These are phyloP conservation scores for Hippoglossus hippoglossus DNA, from an alignment of 2,797 vertebrate species.

Conservation along the genomic window DNA sequence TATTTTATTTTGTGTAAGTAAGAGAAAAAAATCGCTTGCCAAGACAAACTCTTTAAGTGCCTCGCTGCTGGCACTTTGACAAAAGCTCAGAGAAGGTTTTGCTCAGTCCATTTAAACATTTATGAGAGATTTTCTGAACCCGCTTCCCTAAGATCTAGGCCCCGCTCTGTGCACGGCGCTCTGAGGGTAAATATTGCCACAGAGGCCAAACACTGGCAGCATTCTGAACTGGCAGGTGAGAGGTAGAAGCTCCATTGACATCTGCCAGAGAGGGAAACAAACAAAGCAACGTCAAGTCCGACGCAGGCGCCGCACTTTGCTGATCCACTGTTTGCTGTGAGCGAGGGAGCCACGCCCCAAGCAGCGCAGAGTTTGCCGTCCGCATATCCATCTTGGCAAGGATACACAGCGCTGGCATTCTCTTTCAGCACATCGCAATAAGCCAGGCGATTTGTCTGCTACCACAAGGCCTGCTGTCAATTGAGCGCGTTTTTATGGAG, in stretches of 20 bases:
- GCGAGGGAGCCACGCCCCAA: conserved; percentile 64
- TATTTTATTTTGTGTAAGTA: conserved; percentile 1
- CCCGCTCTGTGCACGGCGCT: conserved; percentile 1
- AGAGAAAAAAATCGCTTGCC: not conserved
- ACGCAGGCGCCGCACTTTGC: conserved; percentile 43
- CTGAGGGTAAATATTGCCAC: conserved; percentile 43
- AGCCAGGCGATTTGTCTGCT: conserved; percentile 82
- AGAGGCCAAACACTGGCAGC: conserved; percentile 36
- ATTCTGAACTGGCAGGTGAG: conserved; percentile 49
- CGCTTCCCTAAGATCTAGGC: not conserved
- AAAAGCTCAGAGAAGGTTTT: not conserved
- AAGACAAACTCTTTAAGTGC: conserved; percentile 7
- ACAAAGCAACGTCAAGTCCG: conserved; percentile 58
- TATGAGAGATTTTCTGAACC: conserved; percentile 24
- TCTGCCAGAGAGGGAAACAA: conserved; percentile 61
- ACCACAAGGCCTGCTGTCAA: conserved; percentile 83
- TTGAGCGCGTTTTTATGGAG: conserved; percentile 77
- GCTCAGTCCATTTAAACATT: conserved; percentile 16
- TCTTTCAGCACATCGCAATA: conserved; percentile 79
- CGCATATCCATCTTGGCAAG: conserved; percentile 78
- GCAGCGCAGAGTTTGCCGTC: conserved; percentile 71
- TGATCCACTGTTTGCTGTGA: conserved; percentile 72
- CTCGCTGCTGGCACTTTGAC: conserved; percentile 14
- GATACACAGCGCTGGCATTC: conserved; percentile 74
- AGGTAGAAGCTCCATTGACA: conserved; percentile 53